Evolutionary conservation across 2,888 invertebrate genomes (phyloP).

Genomic region (Ramazzottius varieornatus): DNA sequence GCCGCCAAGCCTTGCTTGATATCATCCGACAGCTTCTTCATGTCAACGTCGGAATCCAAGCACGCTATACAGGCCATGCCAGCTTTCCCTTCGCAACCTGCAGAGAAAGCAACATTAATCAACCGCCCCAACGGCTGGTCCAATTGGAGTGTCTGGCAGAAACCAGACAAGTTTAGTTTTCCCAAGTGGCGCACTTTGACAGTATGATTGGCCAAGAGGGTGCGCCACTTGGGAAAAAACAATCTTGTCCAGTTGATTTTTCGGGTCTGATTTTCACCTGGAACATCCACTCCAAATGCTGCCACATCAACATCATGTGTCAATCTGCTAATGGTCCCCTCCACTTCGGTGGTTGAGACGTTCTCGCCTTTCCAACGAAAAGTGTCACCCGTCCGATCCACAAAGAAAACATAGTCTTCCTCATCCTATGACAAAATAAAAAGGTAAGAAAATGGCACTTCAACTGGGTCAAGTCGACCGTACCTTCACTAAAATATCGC

Average conservation of each 20-base stretch:
- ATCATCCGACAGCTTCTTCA: slow-evolving; percentile 8
- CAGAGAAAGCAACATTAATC: too few species aligned
- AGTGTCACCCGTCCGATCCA: slow-evolving; percentile 28
- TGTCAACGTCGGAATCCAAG: slow-evolving; percentile 13
- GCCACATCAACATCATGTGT: slow-evolving; percentile 23
- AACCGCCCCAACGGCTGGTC: too few species aligned
- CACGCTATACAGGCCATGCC: slow-evolving; percentile 29
- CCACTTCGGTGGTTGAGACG: slow-evolving; percentile 28
- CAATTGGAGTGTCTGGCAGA: too few species aligned
- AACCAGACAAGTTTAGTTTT: too few species aligned
- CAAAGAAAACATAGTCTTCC: slow-evolving; percentile 28
- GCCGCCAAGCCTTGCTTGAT: neutral
- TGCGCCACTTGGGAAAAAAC: too few species aligned
- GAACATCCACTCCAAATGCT: slow-evolving; percentile 27
- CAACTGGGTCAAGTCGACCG: too few species aligned
- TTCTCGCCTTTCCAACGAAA: slow-evolving; percentile 30
- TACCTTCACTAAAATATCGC: slow-evolving; percentile 10
- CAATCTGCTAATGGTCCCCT: slow-evolving; percentile 24
- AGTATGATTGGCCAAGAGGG: too few species aligned
- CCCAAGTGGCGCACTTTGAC: too few species aligned
- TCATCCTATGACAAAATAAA: slow-evolving; percentile 23
- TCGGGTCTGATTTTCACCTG: too few species aligned
- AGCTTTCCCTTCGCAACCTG: slow-evolving; percentile 26
- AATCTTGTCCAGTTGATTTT: too few species aligned
- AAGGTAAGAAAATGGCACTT: too few species aligned